Percentiles rank a stretch among this genome's conserved stretches.
Conservation (phyloP, 2,797 vertebrate species). For the Pampus argenteus region DNA sequence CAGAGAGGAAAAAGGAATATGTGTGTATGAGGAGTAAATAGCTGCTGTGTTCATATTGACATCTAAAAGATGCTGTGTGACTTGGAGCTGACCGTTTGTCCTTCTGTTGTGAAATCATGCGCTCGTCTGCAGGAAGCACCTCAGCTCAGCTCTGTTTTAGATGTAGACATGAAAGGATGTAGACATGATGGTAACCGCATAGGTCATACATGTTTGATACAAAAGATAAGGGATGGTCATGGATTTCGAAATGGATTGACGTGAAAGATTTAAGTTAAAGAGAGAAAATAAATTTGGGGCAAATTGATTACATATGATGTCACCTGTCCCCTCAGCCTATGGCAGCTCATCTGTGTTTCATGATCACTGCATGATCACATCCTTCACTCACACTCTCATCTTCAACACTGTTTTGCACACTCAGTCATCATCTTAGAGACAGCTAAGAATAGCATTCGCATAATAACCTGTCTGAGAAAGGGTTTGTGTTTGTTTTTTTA, state of each 20-base stretch:
- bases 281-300: not conserved
- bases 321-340: constrained; percentile 83
- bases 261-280: not conserved
- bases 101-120: not conserved
- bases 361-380: constrained; percentile 58
- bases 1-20: not conserved
- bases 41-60: constrained; percentile 13
- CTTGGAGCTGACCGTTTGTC: constrained; percentile 15
- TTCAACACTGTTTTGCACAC: constrained; percentile 1
- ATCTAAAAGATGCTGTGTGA: constrained; percentile 6
- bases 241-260: not conserved
- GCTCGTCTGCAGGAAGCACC: not conserved
- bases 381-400: constrained; percentile 27
- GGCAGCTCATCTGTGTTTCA: constrained; percentile 64
- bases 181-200: not conserved
- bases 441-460: constrained; percentile 30
- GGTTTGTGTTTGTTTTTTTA: not conserved
- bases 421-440: not conserved
- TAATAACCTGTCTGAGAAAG: constrained; percentile 2
- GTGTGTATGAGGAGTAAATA: not conserved
- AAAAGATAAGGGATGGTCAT: not conserved
- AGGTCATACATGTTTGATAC: not conserved
- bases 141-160: constrained; percentile 13
- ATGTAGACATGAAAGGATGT: not conserved
- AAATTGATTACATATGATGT: constrained; percentile 53